These are phyloP conservation scores for Amblyjoppa proteus DNA, from an alignment of 2,888 invertebrate species.

Conservation along the genomic window DNA sequence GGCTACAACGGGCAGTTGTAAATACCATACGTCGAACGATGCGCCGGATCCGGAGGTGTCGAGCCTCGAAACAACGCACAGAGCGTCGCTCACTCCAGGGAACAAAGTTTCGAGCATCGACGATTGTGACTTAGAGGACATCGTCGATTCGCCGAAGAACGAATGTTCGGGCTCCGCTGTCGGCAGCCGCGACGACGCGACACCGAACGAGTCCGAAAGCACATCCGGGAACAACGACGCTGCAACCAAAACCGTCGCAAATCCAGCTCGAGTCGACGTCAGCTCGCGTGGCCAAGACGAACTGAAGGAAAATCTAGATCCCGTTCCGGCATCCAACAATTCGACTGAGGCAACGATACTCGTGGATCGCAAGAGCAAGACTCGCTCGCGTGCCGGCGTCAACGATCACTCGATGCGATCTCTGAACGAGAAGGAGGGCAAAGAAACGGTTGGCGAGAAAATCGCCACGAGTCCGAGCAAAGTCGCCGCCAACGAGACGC, in stretches of 20 bases:
- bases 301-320: conserved; percentile 79
- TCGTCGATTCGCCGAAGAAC: conserved; percentile 1
- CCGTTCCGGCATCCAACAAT: conserved; percentile 63
- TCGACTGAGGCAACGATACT: conserved; percentile 41
- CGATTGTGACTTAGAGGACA: conserved; percentile 10
- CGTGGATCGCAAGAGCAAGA: conserved; percentile 57
- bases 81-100: conserved; percentile 13
- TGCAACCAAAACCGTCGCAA: neutral
- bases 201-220: conserved; percentile 14
- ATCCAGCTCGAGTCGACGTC: neutral
- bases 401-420: conserved; percentile 44
- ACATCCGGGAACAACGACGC: conserved; percentile 30
- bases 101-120: neutral
- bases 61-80: conserved; percentile 1
- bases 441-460: conserved; percentile 8
- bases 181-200: neutral
- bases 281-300: conserved; percentile 68
- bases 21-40: conserved; percentile 24
- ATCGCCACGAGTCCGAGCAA: conserved; percentile 9
- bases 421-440: conserved; percentile 29
- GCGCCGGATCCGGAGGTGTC: conserved; percentile 2
- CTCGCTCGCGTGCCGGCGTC: conserved; percentile 21
- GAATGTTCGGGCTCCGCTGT: neutral
- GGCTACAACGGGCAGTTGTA: conserved; percentile 56
- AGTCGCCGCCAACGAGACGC: conserved; percentile 11